Conservation (phyloP, 2,888 invertebrate species). For the Coenonympha arcania region DNA sequence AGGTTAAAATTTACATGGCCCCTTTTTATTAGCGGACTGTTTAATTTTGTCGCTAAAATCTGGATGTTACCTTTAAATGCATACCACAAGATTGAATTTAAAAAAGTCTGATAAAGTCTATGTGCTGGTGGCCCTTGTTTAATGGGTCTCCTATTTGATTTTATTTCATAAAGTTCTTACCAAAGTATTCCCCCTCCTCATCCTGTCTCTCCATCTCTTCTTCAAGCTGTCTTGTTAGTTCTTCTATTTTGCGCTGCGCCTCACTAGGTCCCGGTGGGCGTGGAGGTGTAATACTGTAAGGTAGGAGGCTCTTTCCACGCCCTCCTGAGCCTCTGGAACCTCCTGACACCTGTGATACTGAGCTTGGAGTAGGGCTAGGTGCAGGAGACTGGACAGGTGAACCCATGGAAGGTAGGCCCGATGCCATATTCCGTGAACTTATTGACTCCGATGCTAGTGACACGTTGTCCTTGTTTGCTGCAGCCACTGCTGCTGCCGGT, state of each 20-base stretch:
- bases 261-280: slow-evolving; percentile 91
- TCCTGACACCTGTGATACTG: slow-evolving; percentile 75
- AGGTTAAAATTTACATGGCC: no score
- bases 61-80: no score
- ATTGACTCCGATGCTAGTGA: slow-evolving; percentile 57
- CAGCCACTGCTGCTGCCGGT: slow-evolving; percentile 61
- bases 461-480: slow-evolving; percentile 62
- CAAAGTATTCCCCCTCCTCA: slow-evolving; percentile 97
- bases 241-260: slow-evolving; percentile 94
- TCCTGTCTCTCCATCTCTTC: slow-evolving; percentile 97
- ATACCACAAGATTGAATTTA: no score
- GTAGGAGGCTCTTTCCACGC: slow-evolving; percentile 79
- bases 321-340: slow-evolving; percentile 74
- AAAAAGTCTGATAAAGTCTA: no score
- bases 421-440: slow-evolving; percentile 56
- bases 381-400: slow-evolving; percentile 74
- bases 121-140: no score
- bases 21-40: no score
- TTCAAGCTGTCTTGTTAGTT: slow-evolving; percentile 91
- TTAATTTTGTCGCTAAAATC: no score
- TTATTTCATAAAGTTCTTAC: slow-evolving; percentile 67
- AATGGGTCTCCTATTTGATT: no score
- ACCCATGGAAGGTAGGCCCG: slow-evolving; percentile 64
- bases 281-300: slow-evolving; percentile 91
- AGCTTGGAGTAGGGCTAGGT: slow-evolving; percentile 78